Conservation (phyloP, 2,113 vertebrate species). For the Calidris pugnax region DNA sequence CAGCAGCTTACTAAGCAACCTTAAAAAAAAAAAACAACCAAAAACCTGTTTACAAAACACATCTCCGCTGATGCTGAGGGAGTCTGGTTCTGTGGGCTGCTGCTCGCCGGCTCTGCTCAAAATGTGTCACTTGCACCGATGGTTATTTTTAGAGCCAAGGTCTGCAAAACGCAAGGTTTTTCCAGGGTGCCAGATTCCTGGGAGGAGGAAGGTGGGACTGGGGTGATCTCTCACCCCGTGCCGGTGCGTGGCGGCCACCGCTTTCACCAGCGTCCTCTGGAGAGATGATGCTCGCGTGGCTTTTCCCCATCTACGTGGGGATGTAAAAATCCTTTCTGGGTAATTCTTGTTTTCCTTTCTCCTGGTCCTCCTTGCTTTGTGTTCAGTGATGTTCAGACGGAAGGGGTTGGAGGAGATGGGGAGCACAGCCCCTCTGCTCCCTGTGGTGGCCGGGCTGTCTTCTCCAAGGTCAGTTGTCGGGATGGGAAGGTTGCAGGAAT, state of each 20-base stretch:
- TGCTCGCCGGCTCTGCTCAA: background rate
- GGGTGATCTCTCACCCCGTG: background rate
- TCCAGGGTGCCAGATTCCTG: background rate
- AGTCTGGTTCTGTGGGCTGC: constrained; percentile 57
- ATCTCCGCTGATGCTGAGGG: background rate
- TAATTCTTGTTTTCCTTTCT: background rate
- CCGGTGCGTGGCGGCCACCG: rapidly evolving
- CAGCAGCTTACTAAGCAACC: background rate
- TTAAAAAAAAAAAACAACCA: background rate
- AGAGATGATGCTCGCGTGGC: rapidly evolving
- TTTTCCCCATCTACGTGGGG: rapidly evolving
- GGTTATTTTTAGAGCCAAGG: constrained; percentile 47
- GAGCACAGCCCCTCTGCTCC: too few relatives aligned
- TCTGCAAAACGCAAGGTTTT: constrained; percentile 48
- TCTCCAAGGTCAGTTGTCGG: background rate
- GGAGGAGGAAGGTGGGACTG: background rate
- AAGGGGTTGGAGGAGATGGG: background rate
- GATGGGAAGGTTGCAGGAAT: background rate
- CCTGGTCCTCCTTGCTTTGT: background rate
- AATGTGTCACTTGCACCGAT: constrained; percentile 21
- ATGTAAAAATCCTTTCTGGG: background rate
- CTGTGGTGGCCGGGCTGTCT: background rate
- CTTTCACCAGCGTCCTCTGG: background rate
- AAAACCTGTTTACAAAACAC: constrained; percentile 33
- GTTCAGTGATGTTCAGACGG: background rate